Base-by-base conservation (phyloP, 1,140 invertebrate species). In the Drosophila santomea region DNA sequence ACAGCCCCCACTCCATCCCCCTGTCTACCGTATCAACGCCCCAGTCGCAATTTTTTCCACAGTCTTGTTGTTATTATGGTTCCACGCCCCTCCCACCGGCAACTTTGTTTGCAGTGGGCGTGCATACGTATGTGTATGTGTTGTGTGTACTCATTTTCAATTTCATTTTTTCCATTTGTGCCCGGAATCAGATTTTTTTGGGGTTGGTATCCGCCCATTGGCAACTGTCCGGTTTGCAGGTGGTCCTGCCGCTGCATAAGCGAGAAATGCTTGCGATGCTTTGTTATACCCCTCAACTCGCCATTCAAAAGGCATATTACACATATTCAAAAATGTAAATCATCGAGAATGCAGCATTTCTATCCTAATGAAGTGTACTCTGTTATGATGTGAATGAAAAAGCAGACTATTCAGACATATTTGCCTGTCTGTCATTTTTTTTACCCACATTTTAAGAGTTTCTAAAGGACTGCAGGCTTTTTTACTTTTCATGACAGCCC, bases 161-260 rank as follows among this genome's bases (percentile, higher is more conserved):
- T 67, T 67, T 68, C 32, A 32, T 32, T 48, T 59, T 39, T 47
- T 52, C 23, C 45, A 60, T 68, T 57, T 80, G 63, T 67, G 52
- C 15, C 52, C 63, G 45, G 59, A 43, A 60, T 61, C 38, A 36
- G 61, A 82, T 59, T 82, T 41, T 74, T 68, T 68, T 82, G 74
- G 83, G 79, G 82, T 88, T 88, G 82, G 83, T 82, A 56, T 68
- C 83, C 83, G 75, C 82, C 79, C 83, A 88, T 66, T 79, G 83
- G 74, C 83, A 82, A 86, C 78, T 86, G 82, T 86, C 82, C 82
- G 83, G 82, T 86, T 86, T 82, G 83, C 82, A 86, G 83, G 82
- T 86, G 82, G 82, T 71, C 61, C 62, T 56, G 64, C 50, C 57
- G 73, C 44, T 88, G 64, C 74, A 86, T 86, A 78, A 82, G 82